A percentile compares a stretch with the other conserved stretches of the same genome.
These are phyloP conservation scores for Virgularia gustaviana DNA, from an alignment of 92 coral and sea anemone species.

Conservation along the genomic window DNA sequence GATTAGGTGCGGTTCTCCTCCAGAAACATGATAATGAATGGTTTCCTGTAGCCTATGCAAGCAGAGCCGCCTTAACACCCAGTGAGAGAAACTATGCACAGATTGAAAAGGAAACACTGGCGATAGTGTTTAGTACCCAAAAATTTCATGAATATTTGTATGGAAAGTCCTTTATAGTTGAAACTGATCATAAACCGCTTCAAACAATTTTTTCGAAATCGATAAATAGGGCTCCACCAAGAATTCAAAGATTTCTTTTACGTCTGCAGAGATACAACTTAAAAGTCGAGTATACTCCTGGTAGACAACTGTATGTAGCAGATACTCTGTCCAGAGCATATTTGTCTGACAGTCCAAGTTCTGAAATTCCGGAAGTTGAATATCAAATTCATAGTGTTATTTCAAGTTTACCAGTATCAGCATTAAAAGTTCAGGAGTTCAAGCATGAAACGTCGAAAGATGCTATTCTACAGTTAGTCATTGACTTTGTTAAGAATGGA, in stretches of 20 bases:
- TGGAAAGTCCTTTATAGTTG: not conserved
- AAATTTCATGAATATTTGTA: slow-evolving; percentile 7
- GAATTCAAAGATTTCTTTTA: not conserved
- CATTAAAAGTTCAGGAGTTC: slow-evolving; percentile 3
- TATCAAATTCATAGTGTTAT: slow-evolving; percentile 4
- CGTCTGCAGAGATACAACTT: not conserved
- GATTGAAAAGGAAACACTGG: no score
- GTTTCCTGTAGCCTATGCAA: slow-evolving; percentile 5
- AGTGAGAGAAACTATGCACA: not conserved
- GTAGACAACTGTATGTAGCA: not conserved
- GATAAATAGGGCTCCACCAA: not conserved
- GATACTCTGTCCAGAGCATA: slow-evolving; percentile 13
- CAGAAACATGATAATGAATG: not conserved
- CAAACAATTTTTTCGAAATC: slow-evolving; percentile 5
- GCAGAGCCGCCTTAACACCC: not conserved
- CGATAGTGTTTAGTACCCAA: not conserved
- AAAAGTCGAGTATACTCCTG: slow-evolving; percentile 4
- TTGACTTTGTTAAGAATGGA: not conserved
- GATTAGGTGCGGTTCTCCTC: not conserved
- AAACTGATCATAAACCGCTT: not conserved
- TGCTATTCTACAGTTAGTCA: not conserved
- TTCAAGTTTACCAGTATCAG: not conserved
- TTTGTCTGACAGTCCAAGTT: not conserved
- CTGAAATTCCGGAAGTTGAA: not conserved
- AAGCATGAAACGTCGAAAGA: not conserved